Base-by-base conservation (phyloP, 2,113 vertebrate species). In the Parotia lawesii region DNA sequence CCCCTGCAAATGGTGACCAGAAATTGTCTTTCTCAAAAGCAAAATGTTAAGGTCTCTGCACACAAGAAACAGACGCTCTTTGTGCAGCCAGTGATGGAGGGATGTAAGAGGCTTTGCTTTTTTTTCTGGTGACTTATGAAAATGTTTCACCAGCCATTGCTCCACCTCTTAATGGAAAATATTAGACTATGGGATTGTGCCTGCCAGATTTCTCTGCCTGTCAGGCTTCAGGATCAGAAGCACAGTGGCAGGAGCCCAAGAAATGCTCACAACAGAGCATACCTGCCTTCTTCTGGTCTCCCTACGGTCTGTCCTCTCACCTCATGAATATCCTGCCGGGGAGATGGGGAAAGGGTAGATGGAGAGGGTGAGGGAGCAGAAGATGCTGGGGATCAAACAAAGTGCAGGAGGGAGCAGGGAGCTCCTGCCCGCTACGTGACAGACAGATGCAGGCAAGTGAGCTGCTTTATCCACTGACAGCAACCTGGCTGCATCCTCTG, bases 231-330 rank as follows among this genome's bases (percentile, higher is more conserved):
- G 77, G 54, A 94, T 95, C 94, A 96, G 74, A 94, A 92, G 50
- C 96, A 96, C 91, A 92, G 81, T 96, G 94, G 94, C 95, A 96
- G 66, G 69, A 78, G 33, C 89, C 94, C 95, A 96, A 96, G 71
- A 95, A 96, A 91, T 1, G 22, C 85, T 94, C 87, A 81, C 19
- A 87, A 50, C 3, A 11, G 64, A 79, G 42, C 3, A 1, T 95
- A 96, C 93, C 91, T 95, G 87, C 74, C 62, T 70, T 50, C 51
- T 89, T 84, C 81, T 93, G 70, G 62, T 94, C 70, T 95, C 54
- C 84, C 80, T 45, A 54, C 0, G 0, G 22, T 47, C 62, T 4
- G 22, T 78, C 58, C 33, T 96, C 70, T 94, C 94, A 96, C 89
- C 82, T 96, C 84, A 94, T 96, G 95, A 96, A 95, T 96, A 95